Conservation (phyloP, 2,888 invertebrate species). For the Cinara cedri region DNA sequence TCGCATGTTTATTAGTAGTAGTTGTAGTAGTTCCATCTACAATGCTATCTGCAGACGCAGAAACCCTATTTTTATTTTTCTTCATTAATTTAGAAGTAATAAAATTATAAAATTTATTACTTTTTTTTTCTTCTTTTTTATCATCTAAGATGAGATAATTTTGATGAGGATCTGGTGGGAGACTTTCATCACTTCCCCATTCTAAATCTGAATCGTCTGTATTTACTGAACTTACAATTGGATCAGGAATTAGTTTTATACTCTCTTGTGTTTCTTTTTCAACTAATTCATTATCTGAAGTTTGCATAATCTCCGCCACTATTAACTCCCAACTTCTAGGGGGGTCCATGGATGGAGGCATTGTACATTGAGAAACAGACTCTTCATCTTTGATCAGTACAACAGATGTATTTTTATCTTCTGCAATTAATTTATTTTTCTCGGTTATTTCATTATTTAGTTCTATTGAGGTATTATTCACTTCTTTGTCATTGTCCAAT, state of each 20-base stretch:
- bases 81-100: constrained; percentile 44
- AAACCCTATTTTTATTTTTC: constrained; percentile 42
- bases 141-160: not conserved
- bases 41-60: constrained; percentile 45
- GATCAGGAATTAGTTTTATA: constrained; percentile 44
- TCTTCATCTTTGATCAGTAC: constrained; percentile 59
- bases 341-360: constrained; percentile 62
- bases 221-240: constrained; percentile 40
- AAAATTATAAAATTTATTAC: constrained; percentile 45
- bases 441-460: constrained; percentile 17
- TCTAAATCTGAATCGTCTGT: constrained; percentile 53
- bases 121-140: constrained; percentile 40
- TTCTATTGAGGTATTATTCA: constrained; percentile 1
- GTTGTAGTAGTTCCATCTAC: constrained; percentile 11
- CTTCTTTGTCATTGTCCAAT: constrained; percentile 4
- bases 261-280: constrained; percentile 38
- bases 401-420: constrained; percentile 58
- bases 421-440: constrained; percentile 32
- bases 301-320: constrained; percentile 61
- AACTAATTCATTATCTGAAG: constrained; percentile 21
- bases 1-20: constrained; percentile 37
- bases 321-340: constrained; percentile 62
- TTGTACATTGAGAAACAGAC: constrained; percentile 59
- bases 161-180: constrained; percentile 53
- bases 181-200: constrained; percentile 56